Evolutionary conservation across 2,888 invertebrate genomes (phyloP), one percentile per base, ranked within the genome.

Genomic region (Sturmia bella): DNA sequence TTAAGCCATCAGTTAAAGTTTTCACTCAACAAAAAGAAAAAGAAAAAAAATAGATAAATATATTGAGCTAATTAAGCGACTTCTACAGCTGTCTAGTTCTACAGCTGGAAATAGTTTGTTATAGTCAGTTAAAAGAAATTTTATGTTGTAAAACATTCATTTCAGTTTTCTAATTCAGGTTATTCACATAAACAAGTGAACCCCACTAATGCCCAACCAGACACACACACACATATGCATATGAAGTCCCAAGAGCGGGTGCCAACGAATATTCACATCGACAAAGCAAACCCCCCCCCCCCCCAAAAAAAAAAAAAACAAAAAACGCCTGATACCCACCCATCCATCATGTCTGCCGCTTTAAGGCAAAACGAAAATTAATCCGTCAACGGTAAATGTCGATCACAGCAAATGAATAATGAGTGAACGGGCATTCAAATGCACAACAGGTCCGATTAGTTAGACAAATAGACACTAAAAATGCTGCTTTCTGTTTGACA

Each of bases 291-390:
- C n/a, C n/a, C n/a, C n/a, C n/a, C n/a, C n/a, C n/a, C n/a, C n/a
- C n/a, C n/a, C n/a, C n/a, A n/a, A n/a, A n/a, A 6, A 27, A 3
- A 27, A 27, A 27, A 27, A 4, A n/a, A 21, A 43, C 6, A 57
- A 24, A 41, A 69, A 70, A 45, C 54, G 19, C 74, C 83, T 84
- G 85, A 84, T 85, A n/a, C 86, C 86, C 87, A 88, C 88, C 84
- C 86, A 88, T 89, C 88, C 84, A 88, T 89, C 88, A 88, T 88
- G n/a, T n/a, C 85, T 85, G 85, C 85, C 85, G 85, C 84, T 86
- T 87, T 87, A 86, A 86, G 86, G 87, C 87, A 87, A 86, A 87
- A 86, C 84, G 87, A 86, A 87, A 86, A 88, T 88, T 89, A 88
- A 89, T 88, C 88, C 89, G 87, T 88, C 88, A 88, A 87, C 79